Evolutionary conservation across 2,113 vertebrate species (phyloP), one percentile per base, ranked within the genome.

Genomic region (Ctenodactylus gundi): DNA sequence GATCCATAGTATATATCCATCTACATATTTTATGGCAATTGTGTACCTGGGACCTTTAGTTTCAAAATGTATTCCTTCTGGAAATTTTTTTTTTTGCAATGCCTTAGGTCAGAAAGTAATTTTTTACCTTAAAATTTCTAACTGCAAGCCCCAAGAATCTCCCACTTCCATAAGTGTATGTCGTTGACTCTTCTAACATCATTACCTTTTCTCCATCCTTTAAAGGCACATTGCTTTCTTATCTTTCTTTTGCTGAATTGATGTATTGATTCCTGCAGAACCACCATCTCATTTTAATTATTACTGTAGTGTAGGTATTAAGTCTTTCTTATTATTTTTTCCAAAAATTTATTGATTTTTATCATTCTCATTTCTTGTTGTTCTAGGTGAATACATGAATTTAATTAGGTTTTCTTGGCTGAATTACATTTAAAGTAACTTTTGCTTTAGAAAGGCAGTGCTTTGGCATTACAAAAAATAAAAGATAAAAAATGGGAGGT

Each of bases 361-460:
- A 36, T 72, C 46, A 91, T 86, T 77, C 3, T 77, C 14, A 81
- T 58, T 91, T 14, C 36, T 81, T 73, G 13, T 70, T 88, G 34
- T 78, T 96, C 60, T 53, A 93, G 57, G 67, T 94, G 67, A 89
- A 70, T 29, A 86, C 36, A 58, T 89, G 46, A 86, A 86, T 91
- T 92, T 84, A 96, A 87, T 94, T 95, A 82, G 23, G 67, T 53
- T 93, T 4, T 31, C 17, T 75, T 89, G 67, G 51, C 55, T 21
- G 12, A 4, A 62, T 65, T 90, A 31, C 7, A 88, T 72, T 88
- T 84, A 91, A 95, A 91, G 73, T 85, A 53, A 46, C n/a, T 76
- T 88, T 85, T 89, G 29, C 60, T 88, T 95, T 82, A 73, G 27
- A 89, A 93, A 77, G 89, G 1, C 14, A 82, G n/a, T 73, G 25